Evolutionary conservation across 2,797 vertebrate species (phyloP).

Genomic region (Phrynocephalus forsythii): DNA sequence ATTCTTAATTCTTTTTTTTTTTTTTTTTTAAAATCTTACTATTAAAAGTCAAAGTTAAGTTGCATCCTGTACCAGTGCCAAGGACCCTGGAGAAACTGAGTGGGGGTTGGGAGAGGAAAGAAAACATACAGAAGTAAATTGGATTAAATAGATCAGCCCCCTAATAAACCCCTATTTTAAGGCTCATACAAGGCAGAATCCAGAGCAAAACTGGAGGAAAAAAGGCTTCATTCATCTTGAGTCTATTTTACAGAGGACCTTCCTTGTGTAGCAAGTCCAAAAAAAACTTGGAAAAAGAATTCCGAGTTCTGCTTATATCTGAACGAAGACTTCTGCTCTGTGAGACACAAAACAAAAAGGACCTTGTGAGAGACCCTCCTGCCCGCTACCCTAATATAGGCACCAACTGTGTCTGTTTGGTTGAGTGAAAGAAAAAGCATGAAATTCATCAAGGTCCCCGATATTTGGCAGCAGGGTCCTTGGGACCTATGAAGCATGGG

Average conservation of each 20-base stretch:
- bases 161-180: conserved; percentile 43
- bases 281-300: conserved; percentile 60
- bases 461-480: conserved; percentile 1
- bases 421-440: conserved; percentile 47
- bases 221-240: conserved; percentile 61
- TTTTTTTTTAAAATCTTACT: conserved; percentile 1
- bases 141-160: conserved; percentile 42
- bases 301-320: conserved; percentile 47
- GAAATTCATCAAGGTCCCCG: conserved; percentile 13
- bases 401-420: conserved; percentile 26
- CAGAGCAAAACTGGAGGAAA: conserved; percentile 46
- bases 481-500: neutral
- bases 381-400: conserved; percentile 38
- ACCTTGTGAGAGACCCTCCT: conserved; percentile 45
- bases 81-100: conserved; percentile 11
- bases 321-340: conserved; percentile 46
- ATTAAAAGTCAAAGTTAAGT: conserved; percentile 52
- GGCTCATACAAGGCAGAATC: conserved; percentile 47
- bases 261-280: conserved; percentile 46
- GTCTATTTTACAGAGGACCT: conserved; percentile 39
- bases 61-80: conserved; percentile 38
- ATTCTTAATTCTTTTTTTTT: conserved; percentile 19
- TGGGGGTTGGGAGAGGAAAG: neutral
- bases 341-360: conserved; percentile 46
- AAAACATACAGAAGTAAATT: conserved; percentile 40